These are phyloP conservation scores for Lepidurus couesii DNA, from an alignment of 1,140 invertebrate species.

Conservation along the genomic window DNA sequence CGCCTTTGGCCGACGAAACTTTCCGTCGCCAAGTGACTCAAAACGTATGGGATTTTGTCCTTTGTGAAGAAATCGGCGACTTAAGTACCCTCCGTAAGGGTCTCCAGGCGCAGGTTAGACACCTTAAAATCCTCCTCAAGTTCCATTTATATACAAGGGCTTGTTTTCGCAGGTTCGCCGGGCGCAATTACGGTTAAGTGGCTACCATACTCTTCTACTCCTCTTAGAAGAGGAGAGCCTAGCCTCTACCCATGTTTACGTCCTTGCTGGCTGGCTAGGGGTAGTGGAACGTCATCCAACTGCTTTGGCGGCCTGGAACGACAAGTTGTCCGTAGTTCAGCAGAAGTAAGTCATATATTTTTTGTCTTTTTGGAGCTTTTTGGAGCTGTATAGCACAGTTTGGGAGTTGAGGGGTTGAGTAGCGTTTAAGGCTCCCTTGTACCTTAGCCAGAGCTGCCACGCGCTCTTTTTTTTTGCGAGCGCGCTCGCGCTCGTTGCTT, in stretches of 20 bases:
- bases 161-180: not conserved
- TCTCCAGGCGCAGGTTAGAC: not conserved
- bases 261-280: not conserved
- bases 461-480: no score
- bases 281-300: not conserved
- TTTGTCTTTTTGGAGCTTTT: no score
- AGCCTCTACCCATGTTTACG: not conserved
- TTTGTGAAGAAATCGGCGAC: not conserved
- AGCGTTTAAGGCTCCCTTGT: no score
- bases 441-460: no score
- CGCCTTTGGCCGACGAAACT: not conserved
- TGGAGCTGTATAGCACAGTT: no score
- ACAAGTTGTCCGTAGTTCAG: not conserved
- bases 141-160: no score
- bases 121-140: no score
- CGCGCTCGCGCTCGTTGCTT: no score
- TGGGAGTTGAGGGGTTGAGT: no score
- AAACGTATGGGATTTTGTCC: not conserved
- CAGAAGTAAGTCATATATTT: not conserved
- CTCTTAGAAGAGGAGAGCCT: conserved; percentile 11
- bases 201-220: conserved; percentile 27
- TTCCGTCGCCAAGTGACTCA: not conserved
- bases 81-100: not conserved
- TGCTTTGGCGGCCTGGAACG: not conserved
- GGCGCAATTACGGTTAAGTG: conserved; percentile 25